These are phyloP conservation scores for Sipunculus nudus DNA, from an alignment of 2,888 invertebrate genomes.

Conservation along the genomic window DNA sequence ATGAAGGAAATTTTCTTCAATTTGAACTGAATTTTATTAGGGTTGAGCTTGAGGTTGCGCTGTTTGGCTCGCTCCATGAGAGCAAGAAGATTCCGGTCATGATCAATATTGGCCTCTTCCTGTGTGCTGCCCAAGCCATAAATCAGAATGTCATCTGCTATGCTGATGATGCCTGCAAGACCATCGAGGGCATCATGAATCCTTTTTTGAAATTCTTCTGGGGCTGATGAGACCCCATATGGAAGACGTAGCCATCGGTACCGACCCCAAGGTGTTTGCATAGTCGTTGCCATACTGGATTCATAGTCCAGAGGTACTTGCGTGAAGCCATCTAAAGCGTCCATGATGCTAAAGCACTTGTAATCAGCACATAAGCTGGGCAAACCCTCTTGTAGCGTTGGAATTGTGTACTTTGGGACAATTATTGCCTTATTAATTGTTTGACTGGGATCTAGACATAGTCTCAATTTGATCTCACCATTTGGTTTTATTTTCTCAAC, in stretches of 20 bases:
- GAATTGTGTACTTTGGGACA: constrained; percentile 5
- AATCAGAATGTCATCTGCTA: constrained; percentile 16
- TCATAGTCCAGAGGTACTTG: constrained; percentile 4
- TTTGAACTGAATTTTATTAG: constrained; percentile 5
- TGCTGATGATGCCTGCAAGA: neutral
- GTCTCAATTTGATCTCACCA: constrained; percentile 6
- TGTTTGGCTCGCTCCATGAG: constrained; percentile 8
- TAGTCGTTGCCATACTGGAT: constrained; percentile 7
- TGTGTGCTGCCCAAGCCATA: constrained; percentile 9
- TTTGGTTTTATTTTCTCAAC: constrained; percentile 2
- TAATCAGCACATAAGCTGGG: neutral
- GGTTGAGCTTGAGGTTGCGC: constrained; percentile 1
- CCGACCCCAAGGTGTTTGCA: constrained; percentile 12
- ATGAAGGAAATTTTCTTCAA: constrained; percentile 3
- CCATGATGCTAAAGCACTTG: constrained; percentile 8
- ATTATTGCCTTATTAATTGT: constrained; percentile 16
- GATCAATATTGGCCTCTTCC: constrained; percentile 12
- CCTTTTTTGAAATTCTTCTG: constrained; percentile 16
- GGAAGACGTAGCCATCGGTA: constrained; percentile 14
- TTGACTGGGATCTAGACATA: constrained; percentile 22
- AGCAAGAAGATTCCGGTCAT: constrained; percentile 7
- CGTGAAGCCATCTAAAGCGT: constrained; percentile 10
- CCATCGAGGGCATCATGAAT: constrained; percentile 9
- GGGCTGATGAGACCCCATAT: constrained; percentile 13
- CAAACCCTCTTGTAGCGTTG: constrained; percentile 7